Conservation (phyloP, 2,888 invertebrate genomes). For the Xanthorhoe designata region DNA sequence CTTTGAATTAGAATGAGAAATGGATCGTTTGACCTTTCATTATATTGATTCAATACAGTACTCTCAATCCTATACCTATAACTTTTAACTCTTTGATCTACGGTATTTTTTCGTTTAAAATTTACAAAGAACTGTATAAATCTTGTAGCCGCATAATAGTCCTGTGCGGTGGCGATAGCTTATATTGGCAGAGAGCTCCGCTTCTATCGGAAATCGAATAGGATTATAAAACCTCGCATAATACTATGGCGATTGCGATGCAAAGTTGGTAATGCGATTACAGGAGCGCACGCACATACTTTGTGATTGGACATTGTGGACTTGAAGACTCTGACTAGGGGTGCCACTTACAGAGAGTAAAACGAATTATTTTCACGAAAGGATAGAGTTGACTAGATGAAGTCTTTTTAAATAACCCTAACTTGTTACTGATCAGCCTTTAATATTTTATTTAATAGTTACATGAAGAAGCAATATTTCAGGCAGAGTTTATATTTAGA, state of each 20-base stretch:
- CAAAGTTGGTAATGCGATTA: constrained; percentile 6
- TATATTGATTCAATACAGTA: not conserved
- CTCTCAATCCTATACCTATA: not conserved
- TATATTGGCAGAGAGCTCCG: not conserved
- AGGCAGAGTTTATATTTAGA: not conserved
- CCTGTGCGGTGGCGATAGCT: not conserved
- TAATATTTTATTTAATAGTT: no score
- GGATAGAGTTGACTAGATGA: not conserved
- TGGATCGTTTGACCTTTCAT: not conserved
- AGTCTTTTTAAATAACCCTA: no score
- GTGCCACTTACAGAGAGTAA: not conserved
- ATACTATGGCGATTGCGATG: not conserved
- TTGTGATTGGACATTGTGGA: constrained; percentile 5
- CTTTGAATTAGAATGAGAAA: not conserved
- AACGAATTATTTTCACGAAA: not conserved
- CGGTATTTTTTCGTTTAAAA: not conserved
- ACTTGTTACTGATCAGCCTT: no score
- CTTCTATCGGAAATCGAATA: constrained; percentile 2
- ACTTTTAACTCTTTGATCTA: not conserved
- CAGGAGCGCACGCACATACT: not conserved
- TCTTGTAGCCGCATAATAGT: not conserved
- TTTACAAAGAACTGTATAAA: not conserved
- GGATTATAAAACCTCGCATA: constrained; percentile 2
- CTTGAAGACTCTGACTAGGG: not conserved
- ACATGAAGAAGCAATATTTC: not conserved